Evolutionary conservation across 2,888 invertebrate genomes (phyloP).

Genomic region (Melinaea menophilus): DNA sequence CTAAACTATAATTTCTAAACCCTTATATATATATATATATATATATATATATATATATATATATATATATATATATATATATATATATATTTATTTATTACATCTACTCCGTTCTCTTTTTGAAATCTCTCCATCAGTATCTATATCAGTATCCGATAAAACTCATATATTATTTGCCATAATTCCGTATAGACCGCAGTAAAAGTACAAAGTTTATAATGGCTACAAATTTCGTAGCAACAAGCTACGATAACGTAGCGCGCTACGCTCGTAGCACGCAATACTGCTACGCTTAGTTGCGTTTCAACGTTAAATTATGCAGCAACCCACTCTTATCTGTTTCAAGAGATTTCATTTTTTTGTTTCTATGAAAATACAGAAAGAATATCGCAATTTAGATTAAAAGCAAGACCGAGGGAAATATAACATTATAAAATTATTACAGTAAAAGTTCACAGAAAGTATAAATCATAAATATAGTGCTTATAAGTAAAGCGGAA

Average conservation of each 20-base stretch:
- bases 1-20: too few species aligned
- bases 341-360: slow-evolving; percentile 5
- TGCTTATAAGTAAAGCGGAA: too few species aligned
- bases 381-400: background rate
- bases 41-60: too few species aligned
- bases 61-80: too few species aligned
- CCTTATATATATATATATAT: too few species aligned
- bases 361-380: slow-evolving; percentile 1
- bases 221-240: slow-evolving; percentile 7
- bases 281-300: slow-evolving; percentile 7
- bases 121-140: background rate
- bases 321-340: slow-evolving; percentile 4
- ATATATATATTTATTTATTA: too few species aligned
- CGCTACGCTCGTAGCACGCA: slow-evolving; percentile 7
- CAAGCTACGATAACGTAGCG: slow-evolving; percentile 7
- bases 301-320: slow-evolving; percentile 8
- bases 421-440: background rate
- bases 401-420: background rate
- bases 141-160: background rate
- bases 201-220: slow-evolving; percentile 7
- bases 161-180: background rate
- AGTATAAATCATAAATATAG: too few species aligned
- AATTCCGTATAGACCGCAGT: slow-evolving; percentile 1
- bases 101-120: too few species aligned
- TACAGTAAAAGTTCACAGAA: too few species aligned